Evolutionary conservation across 2,888 invertebrate species (phyloP).

Genomic region (Uloborus plumipes): DNA sequence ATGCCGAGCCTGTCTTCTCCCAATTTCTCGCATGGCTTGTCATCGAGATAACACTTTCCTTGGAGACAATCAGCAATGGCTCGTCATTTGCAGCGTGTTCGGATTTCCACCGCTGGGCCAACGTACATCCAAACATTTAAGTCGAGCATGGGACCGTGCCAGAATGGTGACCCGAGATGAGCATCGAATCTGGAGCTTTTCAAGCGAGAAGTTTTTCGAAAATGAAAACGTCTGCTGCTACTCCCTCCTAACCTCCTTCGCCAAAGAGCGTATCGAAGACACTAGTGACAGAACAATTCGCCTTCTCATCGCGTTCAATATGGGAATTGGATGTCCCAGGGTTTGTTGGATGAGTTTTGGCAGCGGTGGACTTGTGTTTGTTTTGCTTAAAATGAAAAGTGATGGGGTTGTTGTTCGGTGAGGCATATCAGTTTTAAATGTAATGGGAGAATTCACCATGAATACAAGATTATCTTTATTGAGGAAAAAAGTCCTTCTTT

Average conservation of each 20-base stretch:
- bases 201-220: constrained; percentile 35
- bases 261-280: constrained; percentile 9
- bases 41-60: constrained; percentile 2
- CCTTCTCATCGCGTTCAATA: too few relatives aligned
- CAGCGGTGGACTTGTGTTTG: too few relatives aligned
- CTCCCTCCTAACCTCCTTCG: constrained; percentile 19
- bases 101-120: constrained; percentile 8
- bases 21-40: constrained; percentile 9
- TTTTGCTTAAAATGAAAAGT: too few relatives aligned
- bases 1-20: background rate
- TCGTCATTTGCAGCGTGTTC: constrained; percentile 8
- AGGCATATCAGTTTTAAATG: too few relatives aligned
- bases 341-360: too few relatives aligned
- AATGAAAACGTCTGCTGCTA: constrained; percentile 29
- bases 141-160: constrained; percentile 24
- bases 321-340: too few relatives aligned
- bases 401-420: too few relatives aligned
- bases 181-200: constrained; percentile 7
- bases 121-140: constrained; percentile 9
- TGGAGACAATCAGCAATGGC: constrained; percentile 1
- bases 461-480: too few relatives aligned
- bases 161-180: constrained; percentile 5
- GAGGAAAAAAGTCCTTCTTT: too few relatives aligned
- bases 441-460: too few relatives aligned
- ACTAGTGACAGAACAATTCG: background rate